Base-by-base conservation (phyloP, 2,113 vertebrate genomes). In the Thamnaconus septentrionalis region DNA sequence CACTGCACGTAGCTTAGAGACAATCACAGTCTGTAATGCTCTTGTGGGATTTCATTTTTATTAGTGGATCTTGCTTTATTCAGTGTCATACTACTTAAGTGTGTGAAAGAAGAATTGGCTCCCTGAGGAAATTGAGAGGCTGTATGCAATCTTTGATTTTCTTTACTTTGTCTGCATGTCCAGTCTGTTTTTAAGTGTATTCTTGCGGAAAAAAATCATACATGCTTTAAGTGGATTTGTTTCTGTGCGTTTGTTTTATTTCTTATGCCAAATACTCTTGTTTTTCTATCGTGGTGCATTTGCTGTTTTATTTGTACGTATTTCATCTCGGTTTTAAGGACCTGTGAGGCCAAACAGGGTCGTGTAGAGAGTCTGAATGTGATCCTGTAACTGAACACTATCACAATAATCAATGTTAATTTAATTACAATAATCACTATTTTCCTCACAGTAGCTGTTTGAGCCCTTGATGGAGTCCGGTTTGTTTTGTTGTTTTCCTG, bases 291-390 rank as follows among this genome's bases (percentile, higher is more conserved):
- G 18, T 31, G 18, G 18, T 31, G 18, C 18, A 31, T 31, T 3
- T 11, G 46, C 11, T 5, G 47, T 18, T 12, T 60, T 31, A 31
- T 61, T 58, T 64, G 50, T 2, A 41, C 49, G 60, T 53, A 39
- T 66, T 74, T 83, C 80, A 81, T 83, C 78, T 81, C 71, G 68
- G 75, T 42, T 47, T 59, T 10, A 56, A 53, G 12, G 71, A 75
- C 31, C 41, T 66, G 66, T 70, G 71, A 72, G 67, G 64, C 49
- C 42, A 51, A 65, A 11, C 48, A 12, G 44, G 52, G 10, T 67
- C 9, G 40, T 53, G 80, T 53, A n/a, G 40, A 62, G 55, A 69
- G 71, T 61, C 73, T 66, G 68, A 69, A 64, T 59, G 64, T 75
- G 62, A 71, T 44, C 45, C 49, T 65, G 70, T 69, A 31, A 52